These are phyloP conservation scores for Nematolebias whitei DNA, from an alignment of 2,113 vertebrate genomes.

Conservation along the genomic window DNA sequence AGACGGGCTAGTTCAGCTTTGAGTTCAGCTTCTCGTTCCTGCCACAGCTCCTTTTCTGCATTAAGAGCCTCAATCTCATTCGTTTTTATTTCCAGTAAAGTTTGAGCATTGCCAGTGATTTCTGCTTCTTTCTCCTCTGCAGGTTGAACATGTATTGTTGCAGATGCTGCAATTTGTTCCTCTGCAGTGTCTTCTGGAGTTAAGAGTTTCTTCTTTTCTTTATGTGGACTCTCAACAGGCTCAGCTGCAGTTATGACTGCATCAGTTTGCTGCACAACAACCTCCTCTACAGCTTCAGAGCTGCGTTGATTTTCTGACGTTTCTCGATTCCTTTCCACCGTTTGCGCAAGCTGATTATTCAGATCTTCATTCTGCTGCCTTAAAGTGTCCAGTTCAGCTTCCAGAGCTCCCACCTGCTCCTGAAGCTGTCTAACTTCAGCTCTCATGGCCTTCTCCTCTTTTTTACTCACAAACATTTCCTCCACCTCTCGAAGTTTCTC, in stretches of 20 bases:
- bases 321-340: constrained; percentile 53
- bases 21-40: constrained; percentile 50
- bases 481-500: constrained; percentile 82
- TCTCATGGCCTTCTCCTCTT: constrained; percentile 53
- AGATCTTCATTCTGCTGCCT: constrained; percentile 63
- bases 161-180: constrained; percentile 2
- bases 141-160: constrained; percentile 14
- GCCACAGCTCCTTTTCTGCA: constrained; percentile 63
- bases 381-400: constrained; percentile 63
- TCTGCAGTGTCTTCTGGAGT: constrained; percentile 11
- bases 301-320: neutral
- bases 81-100: constrained; percentile 41
- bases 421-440: constrained; percentile 59
- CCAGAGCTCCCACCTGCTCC: constrained; percentile 61
- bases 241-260: constrained; percentile 29
- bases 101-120: constrained; percentile 20
- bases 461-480: constrained; percentile 44
- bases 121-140: constrained; percentile 40
- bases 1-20: constrained; percentile 48
- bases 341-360: constrained; percentile 71
- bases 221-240: constrained; percentile 15
- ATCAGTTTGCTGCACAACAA: constrained; percentile 47
- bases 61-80: constrained; percentile 63
- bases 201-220: constrained; percentile 15
- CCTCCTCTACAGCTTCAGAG: constrained; percentile 52